Conservation (phyloP, 2,113 vertebrate species). For the Onychorhynchus coronatus region DNA sequence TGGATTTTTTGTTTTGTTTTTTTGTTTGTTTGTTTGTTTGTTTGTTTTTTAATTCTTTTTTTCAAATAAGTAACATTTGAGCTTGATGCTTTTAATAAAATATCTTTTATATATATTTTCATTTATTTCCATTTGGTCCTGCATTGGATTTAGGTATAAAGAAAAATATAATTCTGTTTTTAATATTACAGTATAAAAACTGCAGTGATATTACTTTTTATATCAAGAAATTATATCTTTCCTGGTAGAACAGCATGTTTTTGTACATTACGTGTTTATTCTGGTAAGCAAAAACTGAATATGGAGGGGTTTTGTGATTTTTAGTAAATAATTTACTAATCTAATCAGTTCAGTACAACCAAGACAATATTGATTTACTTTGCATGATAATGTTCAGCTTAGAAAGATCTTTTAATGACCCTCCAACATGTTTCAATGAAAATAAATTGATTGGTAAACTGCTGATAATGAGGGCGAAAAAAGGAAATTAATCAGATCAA, state of each 20-base stretch:
- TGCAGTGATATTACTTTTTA: not conserved
- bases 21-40: not conserved
- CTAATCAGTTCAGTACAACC: not conserved
- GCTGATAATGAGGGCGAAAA: not conserved
- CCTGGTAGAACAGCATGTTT: not conserved
- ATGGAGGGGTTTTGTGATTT: not conserved
- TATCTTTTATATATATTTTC: not conserved
- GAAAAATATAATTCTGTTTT: not conserved
- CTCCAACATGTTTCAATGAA: not conserved
- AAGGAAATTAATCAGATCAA: not conserved
- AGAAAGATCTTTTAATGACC: not conserved
- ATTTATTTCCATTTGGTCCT: not conserved
- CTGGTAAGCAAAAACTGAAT: not conserved
- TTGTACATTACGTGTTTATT: not conserved
- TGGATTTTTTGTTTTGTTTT: not conserved
- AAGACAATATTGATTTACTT: not conserved
- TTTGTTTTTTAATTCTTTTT: not conserved
- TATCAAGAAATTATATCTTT: not conserved
- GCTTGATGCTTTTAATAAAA: not conserved
- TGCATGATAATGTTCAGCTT: not conserved
- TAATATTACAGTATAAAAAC: not conserved
- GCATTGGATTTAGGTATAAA: not conserved
- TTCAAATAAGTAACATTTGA: not conserved
- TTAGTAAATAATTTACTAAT: not conserved
- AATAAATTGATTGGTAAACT: not conserved